A percentile compares a stretch with the other conserved stretches of the same genome.
phyloP scores from a whole-genome alignment of 2,113 vertebrate species.

The Labeo rohita region DNA sequence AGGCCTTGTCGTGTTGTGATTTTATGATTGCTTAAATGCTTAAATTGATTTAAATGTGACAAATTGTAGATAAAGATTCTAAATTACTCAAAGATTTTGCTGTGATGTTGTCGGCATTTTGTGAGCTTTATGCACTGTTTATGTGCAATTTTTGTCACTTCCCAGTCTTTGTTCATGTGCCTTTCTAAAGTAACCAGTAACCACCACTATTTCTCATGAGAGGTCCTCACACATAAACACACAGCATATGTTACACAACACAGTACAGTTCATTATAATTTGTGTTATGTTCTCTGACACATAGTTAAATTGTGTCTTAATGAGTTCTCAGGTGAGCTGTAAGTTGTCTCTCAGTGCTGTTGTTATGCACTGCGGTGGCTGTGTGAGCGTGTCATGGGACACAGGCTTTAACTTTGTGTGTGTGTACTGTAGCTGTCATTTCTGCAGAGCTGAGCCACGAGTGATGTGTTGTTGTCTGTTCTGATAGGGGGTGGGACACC shows the following conservation, averaged over 20 bases:
- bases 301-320: conserved; percentile 7
- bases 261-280: conserved; percentile 8
- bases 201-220: neutral
- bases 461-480: conserved; percentile 27
- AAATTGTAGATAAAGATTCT: neutral
- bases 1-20: neutral
- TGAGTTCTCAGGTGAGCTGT: conserved; percentile 25
- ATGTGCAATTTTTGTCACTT: neutral
- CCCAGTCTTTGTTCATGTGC: neutral
- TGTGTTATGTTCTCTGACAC: conserved; percentile 11
- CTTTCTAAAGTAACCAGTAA: neutral
- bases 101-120: neutral
- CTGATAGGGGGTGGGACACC: neutral
- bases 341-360: conserved; percentile 3
- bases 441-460: conserved; percentile 11
- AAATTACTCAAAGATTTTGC: neutral
- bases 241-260: conserved; percentile 5
- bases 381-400: neutral
- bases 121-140: neutral
- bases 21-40: no score
- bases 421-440: neutral
- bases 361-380: neutral
- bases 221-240: neutral
- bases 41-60: neutral
- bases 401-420: neutral